Percentiles rank a stretch among this genome's conserved stretches.
Conservation (phyloP, 2,888 invertebrate genomes). For the Incurvaria masculella region DNA sequence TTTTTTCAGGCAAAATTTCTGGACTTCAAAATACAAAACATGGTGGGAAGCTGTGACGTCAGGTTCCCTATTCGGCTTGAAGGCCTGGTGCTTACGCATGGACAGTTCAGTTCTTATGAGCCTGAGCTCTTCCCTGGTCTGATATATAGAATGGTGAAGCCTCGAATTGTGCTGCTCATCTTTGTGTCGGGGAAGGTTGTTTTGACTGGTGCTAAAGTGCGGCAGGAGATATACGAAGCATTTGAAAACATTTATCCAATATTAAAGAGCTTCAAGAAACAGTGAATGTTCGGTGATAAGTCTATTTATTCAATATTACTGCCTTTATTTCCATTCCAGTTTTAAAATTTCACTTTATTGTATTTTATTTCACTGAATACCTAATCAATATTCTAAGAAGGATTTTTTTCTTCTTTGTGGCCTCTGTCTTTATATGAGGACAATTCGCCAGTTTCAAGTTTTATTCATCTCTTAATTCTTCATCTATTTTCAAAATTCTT, state of each 20-base stretch:
- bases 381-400: too few species aligned
- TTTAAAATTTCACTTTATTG: too few species aligned
- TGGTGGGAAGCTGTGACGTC: slow-evolving; percentile 76
- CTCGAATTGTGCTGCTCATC: slow-evolving; percentile 93
- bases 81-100: slow-evolving; percentile 70
- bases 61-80: slow-evolving; percentile 74
- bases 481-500: too few species aligned
- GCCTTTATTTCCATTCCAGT: too few species aligned
- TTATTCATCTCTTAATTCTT: too few species aligned
- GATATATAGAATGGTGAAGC: slow-evolving; percentile 97
- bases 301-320: too few species aligned
- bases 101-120: slow-evolving; percentile 85
- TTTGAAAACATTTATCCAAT: slow-evolving; percentile 97
- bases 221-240: slow-evolving; percentile 92
- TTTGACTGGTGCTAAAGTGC: slow-evolving; percentile 93
- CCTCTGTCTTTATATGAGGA: too few species aligned
- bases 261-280: slow-evolving; percentile 92
- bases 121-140: slow-evolving; percentile 98
- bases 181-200: slow-evolving; percentile 99
- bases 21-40: slow-evolving; percentile 80
- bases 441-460: too few species aligned
- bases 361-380: too few species aligned
- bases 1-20: slow-evolving; percentile 70
- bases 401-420: too few species aligned
- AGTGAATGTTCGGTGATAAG: too few species aligned